These are phyloP conservation scores for Myrmophylax atrothorax DNA, from an alignment of 2,113 vertebrate species.

Conservation along the genomic window DNA sequence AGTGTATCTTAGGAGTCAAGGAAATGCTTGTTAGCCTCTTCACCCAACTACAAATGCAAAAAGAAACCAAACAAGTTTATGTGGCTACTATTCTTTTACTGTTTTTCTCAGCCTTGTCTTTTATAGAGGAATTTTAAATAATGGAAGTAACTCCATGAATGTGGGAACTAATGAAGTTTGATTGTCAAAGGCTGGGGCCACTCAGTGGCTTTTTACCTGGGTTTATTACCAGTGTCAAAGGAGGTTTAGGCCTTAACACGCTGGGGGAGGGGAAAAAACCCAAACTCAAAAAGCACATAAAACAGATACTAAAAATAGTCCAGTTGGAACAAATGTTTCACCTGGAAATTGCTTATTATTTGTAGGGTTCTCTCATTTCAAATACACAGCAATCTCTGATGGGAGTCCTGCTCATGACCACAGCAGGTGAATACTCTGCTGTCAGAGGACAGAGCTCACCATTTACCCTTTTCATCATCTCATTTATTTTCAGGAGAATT, in stretches of 20 bases:
- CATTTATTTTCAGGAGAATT: neutral
- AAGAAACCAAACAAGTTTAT: neutral
- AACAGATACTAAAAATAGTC: neutral
- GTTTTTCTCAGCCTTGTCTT: neutral
- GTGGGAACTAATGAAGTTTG: neutral
- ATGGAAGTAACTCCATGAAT: neutral
- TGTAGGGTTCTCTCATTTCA: neutral
- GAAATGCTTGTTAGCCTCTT: neutral
- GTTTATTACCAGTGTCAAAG: neutral
- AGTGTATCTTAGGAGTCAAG: neutral
- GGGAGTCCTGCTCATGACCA: neutral
- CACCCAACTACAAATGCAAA: neutral
- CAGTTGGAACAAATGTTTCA: neutral
- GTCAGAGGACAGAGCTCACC: neutral
- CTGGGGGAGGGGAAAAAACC: accelerated
- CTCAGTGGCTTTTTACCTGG: neutral
- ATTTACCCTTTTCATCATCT: neutral
- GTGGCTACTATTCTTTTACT: neutral
- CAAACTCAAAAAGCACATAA: neutral
- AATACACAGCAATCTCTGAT: neutral
- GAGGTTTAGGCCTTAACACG: neutral
- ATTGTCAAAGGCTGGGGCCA: neutral
- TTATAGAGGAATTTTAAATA: neutral
- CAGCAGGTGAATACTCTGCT: neutral
- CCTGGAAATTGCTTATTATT: neutral